Conservation (phyloP, 2,113 vertebrate genomes). For the Thunnus maccoyii region DNA sequence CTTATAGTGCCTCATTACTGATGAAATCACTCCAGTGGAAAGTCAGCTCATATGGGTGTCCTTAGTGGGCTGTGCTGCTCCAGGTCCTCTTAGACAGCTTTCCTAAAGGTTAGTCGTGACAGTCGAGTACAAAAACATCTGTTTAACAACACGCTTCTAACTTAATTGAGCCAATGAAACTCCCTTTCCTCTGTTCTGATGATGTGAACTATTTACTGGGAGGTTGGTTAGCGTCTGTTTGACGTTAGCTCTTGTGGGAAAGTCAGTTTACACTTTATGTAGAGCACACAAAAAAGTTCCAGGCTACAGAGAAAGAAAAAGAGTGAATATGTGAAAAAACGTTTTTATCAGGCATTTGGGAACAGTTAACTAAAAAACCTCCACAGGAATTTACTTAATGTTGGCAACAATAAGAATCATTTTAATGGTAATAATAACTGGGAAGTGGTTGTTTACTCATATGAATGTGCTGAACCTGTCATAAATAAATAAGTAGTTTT, state of each 20-base stretch:
- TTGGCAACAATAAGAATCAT: slow-evolving; percentile 23
- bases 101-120: slow-evolving; percentile 78
- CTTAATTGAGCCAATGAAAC: slow-evolving; percentile 74
- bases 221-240: slow-evolving; percentile 76
- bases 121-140: slow-evolving; percentile 81
- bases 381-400: slow-evolving; percentile 36
- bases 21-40: slow-evolving; percentile 84
- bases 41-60: slow-evolving; percentile 81
- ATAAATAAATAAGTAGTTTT: slow-evolving; percentile 45
- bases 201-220: slow-evolving; percentile 76
- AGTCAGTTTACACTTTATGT: slow-evolving; percentile 73
- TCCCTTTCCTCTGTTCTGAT: slow-evolving; percentile 54
- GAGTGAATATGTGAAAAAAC: slow-evolving; percentile 22
- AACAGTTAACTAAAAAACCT: slow-evolving; percentile 54
- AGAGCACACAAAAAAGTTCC: slow-evolving; percentile 58
- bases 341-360: slow-evolving; percentile 66
- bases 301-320: slow-evolving; percentile 55
- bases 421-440: slow-evolving; percentile 12
- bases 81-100: slow-evolving; percentile 67
- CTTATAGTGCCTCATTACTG: slow-evolving; percentile 83
- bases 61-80: slow-evolving; percentile 72
- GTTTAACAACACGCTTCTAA: slow-evolving; percentile 71
- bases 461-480: slow-evolving; percentile 29
- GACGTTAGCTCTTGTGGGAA: slow-evolving; percentile 82
- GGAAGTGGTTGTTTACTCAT: slow-evolving; percentile 35